phyloP scores from a whole-genome alignment of 2,113 vertebrate species.

The Menidia beryllina region DNA sequence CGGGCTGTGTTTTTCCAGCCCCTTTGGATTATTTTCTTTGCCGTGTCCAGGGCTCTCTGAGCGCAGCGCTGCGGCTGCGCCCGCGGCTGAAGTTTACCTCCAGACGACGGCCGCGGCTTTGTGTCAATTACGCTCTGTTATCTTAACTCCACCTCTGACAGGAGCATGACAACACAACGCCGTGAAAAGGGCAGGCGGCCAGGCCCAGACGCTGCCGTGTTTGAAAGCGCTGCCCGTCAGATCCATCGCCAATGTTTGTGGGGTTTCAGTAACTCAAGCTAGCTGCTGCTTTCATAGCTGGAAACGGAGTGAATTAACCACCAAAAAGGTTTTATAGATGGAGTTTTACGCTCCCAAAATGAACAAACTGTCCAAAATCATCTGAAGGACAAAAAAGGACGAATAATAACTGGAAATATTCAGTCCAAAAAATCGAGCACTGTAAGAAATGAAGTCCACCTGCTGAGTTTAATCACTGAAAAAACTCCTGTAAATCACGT shows the following conservation, averaged over 20 bases:
- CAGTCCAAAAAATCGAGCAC: too few relatives aligned
- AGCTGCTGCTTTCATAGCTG: background rate
- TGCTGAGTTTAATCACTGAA: too few relatives aligned
- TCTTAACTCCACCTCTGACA: slow-evolving; percentile 39
- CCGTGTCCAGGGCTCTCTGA: slow-evolving; percentile 9
- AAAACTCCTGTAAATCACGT: too few relatives aligned
- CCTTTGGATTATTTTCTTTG: slow-evolving; percentile 55
- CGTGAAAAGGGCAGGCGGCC: background rate
- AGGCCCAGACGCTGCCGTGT: slow-evolving; percentile 15
- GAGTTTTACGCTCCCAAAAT: too few relatives aligned
- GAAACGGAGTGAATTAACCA: too few relatives aligned
- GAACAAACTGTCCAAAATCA: too few relatives aligned
- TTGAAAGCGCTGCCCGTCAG: slow-evolving; percentile 7
- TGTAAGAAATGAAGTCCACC: too few relatives aligned
- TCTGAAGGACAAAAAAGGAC: too few relatives aligned
- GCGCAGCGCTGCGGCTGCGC: background rate
- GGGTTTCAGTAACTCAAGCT: too few relatives aligned
- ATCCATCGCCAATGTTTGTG: too few relatives aligned
- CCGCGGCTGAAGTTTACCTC: slow-evolving; percentile 26
- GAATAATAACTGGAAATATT: too few relatives aligned
- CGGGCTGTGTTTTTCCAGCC: slow-evolving; percentile 33
- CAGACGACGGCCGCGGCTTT: slow-evolving; percentile 19
- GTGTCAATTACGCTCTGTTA: slow-evolving; percentile 42
- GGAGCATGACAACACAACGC: background rate
- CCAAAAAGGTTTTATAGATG: too few relatives aligned